These are phyloP conservation scores for Muricea muricata DNA, from an alignment of 92 coral and sea anemone species.

Conservation along the genomic window DNA sequence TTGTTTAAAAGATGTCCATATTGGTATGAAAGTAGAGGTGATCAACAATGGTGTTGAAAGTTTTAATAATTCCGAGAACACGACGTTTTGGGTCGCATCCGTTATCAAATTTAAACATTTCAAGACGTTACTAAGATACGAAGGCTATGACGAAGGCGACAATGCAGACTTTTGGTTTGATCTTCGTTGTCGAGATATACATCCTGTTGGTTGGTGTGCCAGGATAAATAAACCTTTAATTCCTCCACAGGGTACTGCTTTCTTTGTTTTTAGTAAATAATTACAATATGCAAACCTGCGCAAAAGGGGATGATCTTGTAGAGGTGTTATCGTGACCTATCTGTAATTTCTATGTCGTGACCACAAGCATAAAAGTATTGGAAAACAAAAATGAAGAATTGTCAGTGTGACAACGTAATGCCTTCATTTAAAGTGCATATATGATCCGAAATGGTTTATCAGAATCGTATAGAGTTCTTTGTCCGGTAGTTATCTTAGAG, in stretches of 20 bases:
- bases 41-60: slow-evolving; percentile 91
- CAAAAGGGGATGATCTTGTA: no score
- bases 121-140: slow-evolving; percentile 93
- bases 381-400: no score
- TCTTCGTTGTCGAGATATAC: slow-evolving; percentile 87
- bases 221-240: slow-evolving; percentile 93
- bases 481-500: no score
- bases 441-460: no score
- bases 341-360: no score
- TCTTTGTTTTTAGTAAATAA: no score
- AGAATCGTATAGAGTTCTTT: no score
- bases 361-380: no score
- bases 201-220: slow-evolving; percentile 99
- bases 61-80: slow-evolving; percentile 84
- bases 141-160: slow-evolving; percentile 87
- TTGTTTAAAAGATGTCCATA: slow-evolving; percentile 96
- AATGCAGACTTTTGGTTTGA: slow-evolving; percentile 99
- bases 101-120: slow-evolving; percentile 89
- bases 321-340: no score
- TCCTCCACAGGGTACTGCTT: slow-evolving; percentile 89
- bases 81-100: slow-evolving; percentile 99
- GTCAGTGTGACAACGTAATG: no score
- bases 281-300: no score
- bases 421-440: no score
- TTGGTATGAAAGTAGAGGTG: slow-evolving; percentile 99